A percentile compares a stretch with the other conserved stretches of the same genome.
These are phyloP conservation scores for Molossus alvarezi DNA, from an alignment of 2,797 vertebrate species.

Conservation along the genomic window DNA sequence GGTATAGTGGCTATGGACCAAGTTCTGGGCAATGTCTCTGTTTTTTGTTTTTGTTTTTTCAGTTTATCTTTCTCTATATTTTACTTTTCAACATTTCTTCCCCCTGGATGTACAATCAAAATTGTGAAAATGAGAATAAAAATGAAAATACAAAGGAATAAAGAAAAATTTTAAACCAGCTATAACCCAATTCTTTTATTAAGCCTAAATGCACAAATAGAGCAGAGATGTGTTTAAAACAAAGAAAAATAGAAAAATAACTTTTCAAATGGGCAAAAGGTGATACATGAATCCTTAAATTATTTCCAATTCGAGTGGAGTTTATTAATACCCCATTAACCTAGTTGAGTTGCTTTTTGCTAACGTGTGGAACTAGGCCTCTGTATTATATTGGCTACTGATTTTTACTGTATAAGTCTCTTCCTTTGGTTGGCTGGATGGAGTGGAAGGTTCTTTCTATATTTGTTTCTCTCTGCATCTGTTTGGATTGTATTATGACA, in stretches of 20 bases:
- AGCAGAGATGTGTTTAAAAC: conserved; percentile 45
- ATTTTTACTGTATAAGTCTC: background rate
- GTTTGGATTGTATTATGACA: background rate
- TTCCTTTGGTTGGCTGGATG: background rate
- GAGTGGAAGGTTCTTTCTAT: background rate
- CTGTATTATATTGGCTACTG: background rate
- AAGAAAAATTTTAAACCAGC: background rate
- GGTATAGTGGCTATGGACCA: background rate
- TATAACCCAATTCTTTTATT: conserved; percentile 5
- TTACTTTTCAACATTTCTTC: conserved; percentile 10
- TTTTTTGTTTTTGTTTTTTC: background rate
- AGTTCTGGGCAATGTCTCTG: background rate
- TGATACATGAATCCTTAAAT: background rate
- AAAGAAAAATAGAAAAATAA: conserved; percentile 32
- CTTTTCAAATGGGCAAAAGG: background rate
- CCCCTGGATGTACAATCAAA: background rate
- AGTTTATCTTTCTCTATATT: background rate
- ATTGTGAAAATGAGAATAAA: background rate
- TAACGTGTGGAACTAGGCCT: background rate
- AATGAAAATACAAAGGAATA: background rate
- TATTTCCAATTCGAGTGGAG: background rate
- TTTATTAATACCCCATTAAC: background rate
- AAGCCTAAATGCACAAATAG: background rate
- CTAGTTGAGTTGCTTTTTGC: background rate
- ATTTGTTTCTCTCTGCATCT: background rate